Conservation (phyloP, 1,140 invertebrate species). For the Formica selysi region DNA sequence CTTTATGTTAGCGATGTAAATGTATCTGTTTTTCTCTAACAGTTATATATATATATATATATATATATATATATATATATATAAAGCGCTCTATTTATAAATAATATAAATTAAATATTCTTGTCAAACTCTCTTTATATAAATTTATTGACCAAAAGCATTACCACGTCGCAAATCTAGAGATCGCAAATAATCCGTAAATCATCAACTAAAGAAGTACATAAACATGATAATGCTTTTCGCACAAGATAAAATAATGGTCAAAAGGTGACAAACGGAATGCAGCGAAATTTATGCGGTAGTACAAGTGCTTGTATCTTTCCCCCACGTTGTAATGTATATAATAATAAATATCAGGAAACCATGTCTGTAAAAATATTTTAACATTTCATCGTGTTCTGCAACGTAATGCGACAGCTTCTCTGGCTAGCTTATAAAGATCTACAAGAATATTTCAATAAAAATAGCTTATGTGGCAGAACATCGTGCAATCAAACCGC, state of each 20-base stretch:
- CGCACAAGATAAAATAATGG: not conserved
- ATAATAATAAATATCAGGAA: conserved; percentile 28
- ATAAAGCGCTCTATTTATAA: not conserved
- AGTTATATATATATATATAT: not conserved
- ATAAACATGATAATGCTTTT: conserved; percentile 30
- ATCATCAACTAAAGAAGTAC: not conserved
- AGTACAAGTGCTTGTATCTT: conserved; percentile 8
- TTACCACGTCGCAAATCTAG: not conserved
- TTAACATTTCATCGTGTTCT: not conserved
- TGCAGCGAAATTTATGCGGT: conserved; percentile 25
- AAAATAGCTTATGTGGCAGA: not conserved
- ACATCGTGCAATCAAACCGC: conserved; percentile 26
- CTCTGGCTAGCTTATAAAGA: conserved; percentile 5
- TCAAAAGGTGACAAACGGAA: conserved; percentile 12
- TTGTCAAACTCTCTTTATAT: not conserved
- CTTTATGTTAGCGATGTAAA: not conserved
- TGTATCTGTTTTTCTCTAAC: not conserved
- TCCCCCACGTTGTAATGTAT: not conserved
- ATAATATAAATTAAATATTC: conserved; percentile 4
- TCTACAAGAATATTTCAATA: conserved; percentile 19
- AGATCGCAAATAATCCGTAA: conserved; percentile 17
- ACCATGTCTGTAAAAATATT: conserved; percentile 18
- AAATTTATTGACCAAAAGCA: conserved; percentile 27
- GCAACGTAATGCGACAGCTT: not conserved
- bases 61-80: not conserved